phyloP scores from a whole-genome alignment of 2,888 invertebrate species.

The Bellardia pandia region DNA sequence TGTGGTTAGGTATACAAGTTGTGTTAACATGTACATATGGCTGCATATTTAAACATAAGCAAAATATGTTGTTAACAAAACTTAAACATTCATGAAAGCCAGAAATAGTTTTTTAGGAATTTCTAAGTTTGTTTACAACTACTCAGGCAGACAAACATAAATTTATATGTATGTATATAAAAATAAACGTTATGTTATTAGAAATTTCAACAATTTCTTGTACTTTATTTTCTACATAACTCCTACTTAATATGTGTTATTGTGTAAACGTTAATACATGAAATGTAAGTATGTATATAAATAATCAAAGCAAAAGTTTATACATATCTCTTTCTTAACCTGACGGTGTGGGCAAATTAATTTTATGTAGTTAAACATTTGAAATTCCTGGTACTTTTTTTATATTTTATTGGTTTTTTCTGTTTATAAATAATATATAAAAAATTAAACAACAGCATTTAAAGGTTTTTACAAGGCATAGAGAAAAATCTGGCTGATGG shows the following conservation, averaged over 20 bases:
- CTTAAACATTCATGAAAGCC: not conserved
- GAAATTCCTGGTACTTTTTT: not conserved
- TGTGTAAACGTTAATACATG: too few species aligned
- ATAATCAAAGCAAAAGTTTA: not conserved
- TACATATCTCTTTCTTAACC: not conserved
- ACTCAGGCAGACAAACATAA: not conserved
- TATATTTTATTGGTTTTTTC: not conserved
- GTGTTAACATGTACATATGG: not conserved
- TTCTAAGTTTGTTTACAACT: not conserved
- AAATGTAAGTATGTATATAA: too few species aligned
- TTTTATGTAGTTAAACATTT: not conserved
- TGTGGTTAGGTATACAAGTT: not conserved
- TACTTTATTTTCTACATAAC: too few species aligned
- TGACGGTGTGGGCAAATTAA: not conserved
- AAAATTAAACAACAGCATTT: too few species aligned
- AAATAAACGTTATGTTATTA: not conserved
- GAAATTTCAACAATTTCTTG: not conserved
- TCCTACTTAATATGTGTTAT: not conserved
- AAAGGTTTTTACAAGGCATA: too few species aligned
- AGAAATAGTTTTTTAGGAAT: not conserved
- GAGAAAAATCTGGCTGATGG: too few species aligned
- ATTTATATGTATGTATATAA: too few species aligned
- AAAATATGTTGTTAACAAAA: not conserved
- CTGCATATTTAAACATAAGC: not conserved
- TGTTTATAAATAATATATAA: too few species aligned